These are phyloP conservation scores for Coelinius sp. DNA, from an alignment of 2,888 invertebrate species.

Conservation along the genomic window DNA sequence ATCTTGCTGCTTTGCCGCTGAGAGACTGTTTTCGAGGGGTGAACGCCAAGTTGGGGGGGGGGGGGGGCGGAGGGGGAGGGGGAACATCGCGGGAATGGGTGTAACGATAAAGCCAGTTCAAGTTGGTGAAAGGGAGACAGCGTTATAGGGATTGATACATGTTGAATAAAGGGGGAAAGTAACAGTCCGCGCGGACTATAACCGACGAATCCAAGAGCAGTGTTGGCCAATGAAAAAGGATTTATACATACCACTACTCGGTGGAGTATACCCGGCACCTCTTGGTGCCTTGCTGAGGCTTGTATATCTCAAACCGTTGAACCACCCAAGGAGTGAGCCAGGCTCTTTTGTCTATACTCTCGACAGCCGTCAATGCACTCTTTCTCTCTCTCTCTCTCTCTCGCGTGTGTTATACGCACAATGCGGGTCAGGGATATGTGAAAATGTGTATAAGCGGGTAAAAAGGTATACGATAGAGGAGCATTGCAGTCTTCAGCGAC, in stretches of 20 bases:
- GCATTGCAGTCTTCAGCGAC: conserved; percentile 9
- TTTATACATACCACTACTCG: conserved; percentile 13
- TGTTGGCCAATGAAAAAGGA: conserved; percentile 35
- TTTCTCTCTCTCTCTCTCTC: too few species aligned
- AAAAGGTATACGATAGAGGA: conserved; percentile 15
- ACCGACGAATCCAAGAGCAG: conserved; percentile 39
- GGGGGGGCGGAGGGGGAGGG: conserved; percentile 38
- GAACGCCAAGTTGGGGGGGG: conserved; percentile 28
- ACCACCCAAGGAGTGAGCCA: conserved; percentile 50
- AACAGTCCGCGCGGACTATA: conserved; percentile 50
- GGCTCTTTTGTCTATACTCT: conserved; percentile 61
- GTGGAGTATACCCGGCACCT: conserved; percentile 24
- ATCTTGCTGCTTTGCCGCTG: conserved; percentile 68
- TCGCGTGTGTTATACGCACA: conserved; percentile 41
- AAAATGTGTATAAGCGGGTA: conserved; percentile 18
- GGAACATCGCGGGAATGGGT: conserved; percentile 35
- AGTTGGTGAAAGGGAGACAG: conserved; percentile 9
- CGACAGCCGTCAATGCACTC: conserved; percentile 60
- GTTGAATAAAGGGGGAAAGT: conserved; percentile 14
- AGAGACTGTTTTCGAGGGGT: conserved; percentile 67
- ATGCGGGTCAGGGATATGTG: conserved; percentile 49
- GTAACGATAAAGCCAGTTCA: conserved; percentile 18
- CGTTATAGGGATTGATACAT: conserved; percentile 8
- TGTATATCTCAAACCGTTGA: conserved; percentile 36
- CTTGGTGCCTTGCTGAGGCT: conserved; percentile 27